Evolutionary conservation across 1,140 invertebrate genomes (phyloP), one percentile per base, ranked within the genome.

Genomic region (Armadillidium nasatum): DNA sequence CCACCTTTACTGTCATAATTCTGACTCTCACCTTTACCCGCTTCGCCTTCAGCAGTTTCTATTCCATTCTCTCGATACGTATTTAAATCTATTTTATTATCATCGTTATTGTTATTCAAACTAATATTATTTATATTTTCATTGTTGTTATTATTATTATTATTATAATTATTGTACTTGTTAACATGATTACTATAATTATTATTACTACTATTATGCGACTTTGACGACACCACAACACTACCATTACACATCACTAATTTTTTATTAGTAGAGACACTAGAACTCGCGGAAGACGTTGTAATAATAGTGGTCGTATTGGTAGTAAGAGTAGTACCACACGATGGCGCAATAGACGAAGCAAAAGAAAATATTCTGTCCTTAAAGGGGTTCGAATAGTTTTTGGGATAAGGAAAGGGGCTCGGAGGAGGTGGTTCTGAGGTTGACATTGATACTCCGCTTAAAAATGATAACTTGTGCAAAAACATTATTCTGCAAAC

Each of bases 151-250:
- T 60, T 60, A 15, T 19, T 50, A 50, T 50, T 50, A 50, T 50
- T 50, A 15, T 50, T 50, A 9, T 15, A 10, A 15, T 15, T 60
- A 13, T 19, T 60, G 11, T 19, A 15, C 50, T 1, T 60, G 19
- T 60, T 60, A 60, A 15, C 19, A 60, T 60, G 11, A 60, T 60
- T 60, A 60, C 50, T 60, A 60, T 60, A 15, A 60, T 60, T 60
- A 60, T 60, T 60, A 19, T 60, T 60, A 19, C 19, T 60, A 60
- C 4, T 60, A 7, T 7, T 60, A 19, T 60, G 50, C 11, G 50
- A 60, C 33, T 33, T 33, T 6, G 33, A 33, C 1, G 33, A 33
- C 33, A 33, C 33, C 3, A 60, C 50, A 19, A 60, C 11, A 60
- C 19, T 19, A 15, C 50, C 50, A 60, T 60, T 60, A 19, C 50